Percentiles rank a stretch among this genome's conserved stretches.
phyloP scores from a whole-genome alignment of 2,113 vertebrate genomes.

The Etia nguti region DNA sequence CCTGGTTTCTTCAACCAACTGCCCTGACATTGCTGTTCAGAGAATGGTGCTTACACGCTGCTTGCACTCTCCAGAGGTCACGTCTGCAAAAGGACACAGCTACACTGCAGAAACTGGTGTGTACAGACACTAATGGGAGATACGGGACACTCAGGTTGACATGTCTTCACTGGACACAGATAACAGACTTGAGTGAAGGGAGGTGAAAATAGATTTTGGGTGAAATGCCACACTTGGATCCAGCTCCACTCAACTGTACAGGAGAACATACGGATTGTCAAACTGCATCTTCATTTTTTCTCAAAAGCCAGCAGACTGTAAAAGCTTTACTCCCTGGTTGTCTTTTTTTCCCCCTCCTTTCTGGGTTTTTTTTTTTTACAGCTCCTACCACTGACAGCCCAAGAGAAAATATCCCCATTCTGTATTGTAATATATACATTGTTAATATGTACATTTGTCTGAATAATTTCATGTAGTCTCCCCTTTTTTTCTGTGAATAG shows the following conservation, averaged over 20 bases:
- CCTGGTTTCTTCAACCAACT: not conserved
- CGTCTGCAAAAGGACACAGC: not conserved
- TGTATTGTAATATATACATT: slow-evolving; percentile 65
- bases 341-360: not conserved
- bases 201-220: not conserved
- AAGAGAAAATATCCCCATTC: slow-evolving; percentile 16
- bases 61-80: slow-evolving; percentile 16
- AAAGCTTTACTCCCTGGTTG: slow-evolving; percentile 47
- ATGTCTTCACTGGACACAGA: slow-evolving; percentile 1
- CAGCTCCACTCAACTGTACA: not conserved
- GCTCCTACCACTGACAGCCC: slow-evolving; percentile 18
- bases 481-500: slow-evolving; percentile 56
- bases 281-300: slow-evolving; percentile 15
- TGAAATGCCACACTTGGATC: not conserved
- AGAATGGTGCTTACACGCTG: slow-evolving; percentile 43
- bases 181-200: not conserved
- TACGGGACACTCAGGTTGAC: slow-evolving; percentile 37
- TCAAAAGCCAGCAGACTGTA: slow-evolving; percentile 44
- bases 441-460: slow-evolving; percentile 69
- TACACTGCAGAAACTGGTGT: slow-evolving; percentile 7
- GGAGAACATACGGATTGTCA: slow-evolving; percentile 21
- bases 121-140: slow-evolving; percentile 4
- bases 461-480: slow-evolving; percentile 61
- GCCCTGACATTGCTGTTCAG: not conserved
- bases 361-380: slow-evolving; percentile 19